A percentile compares a stretch with the other conserved stretches of the same genome.
phyloP scores from a whole-genome alignment of 2,888 invertebrate genomes.

The Penaeus monodon region DNA sequence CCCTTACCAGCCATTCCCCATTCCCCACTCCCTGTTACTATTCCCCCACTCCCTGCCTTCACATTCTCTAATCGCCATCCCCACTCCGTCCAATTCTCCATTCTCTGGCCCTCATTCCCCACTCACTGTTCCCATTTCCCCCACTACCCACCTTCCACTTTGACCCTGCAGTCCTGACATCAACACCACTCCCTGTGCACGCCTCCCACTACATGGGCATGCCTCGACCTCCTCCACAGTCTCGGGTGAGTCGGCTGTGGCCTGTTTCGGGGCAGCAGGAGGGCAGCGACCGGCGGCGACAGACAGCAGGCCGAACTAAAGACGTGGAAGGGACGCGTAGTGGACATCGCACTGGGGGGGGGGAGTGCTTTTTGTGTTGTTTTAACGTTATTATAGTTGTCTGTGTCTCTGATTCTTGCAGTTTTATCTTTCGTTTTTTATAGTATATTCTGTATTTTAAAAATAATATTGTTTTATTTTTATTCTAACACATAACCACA shows the following conservation, averaged over 20 bases:
- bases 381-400: too few species aligned
- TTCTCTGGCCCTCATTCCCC: not conserved
- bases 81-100: not conserved
- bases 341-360: conserved; percentile 48
- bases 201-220: conserved; percentile 55
- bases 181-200: not conserved
- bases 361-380: not conserved
- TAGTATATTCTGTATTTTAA: too few species aligned
- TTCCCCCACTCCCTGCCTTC: not conserved
- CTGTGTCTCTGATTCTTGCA: too few species aligned
- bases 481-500: too few species aligned
- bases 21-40: too few species aligned
- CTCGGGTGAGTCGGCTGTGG: conserved; percentile 81
- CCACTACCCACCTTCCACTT: not conserved
- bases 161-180: too few species aligned
- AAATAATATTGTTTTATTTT: too few species aligned
- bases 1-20: too few species aligned
- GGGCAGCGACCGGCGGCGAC: conserved; percentile 78
- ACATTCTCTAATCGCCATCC: not conserved
- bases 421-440: too few species aligned
- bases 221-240: conserved; percentile 84
- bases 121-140: not conserved
- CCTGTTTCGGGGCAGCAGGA: conserved; percentile 84
- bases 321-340: conserved; percentile 70
- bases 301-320: conserved; percentile 82